Evolutionary conservation across 2,113 vertebrate genomes (phyloP), one percentile per base, ranked within the genome.

Genomic region (Australoheros scitulus): DNA sequence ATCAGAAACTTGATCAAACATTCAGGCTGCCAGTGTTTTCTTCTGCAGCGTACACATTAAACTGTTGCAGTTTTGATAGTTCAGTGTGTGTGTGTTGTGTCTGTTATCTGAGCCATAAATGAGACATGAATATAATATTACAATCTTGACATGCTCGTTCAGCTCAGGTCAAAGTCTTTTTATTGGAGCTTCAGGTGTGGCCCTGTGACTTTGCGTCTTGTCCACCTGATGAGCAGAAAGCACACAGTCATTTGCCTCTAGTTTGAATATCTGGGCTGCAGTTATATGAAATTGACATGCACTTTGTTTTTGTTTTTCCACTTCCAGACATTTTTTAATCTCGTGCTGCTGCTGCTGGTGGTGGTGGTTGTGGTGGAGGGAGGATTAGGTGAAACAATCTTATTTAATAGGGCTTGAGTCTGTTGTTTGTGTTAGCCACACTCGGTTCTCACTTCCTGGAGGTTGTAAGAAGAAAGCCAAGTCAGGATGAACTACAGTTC

Each of bases 131-230:
- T 26, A 38, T 22, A 4, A 17, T 20, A 52, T 20, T 68, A 1
- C 41, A 50, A 32, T 70, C 65, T 52, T 41, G 41, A 26, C 60
- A 26, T 63, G 29, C 38, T 86, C 34, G 0, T 4, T 68, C n/a
- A 7, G 64, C 79, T 81, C 75, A 17, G 93, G 80, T 92, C 89
- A 93, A 92, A 94, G 92, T 93, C 91, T 94, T 76, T 18, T 92
- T 87, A 55, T 92, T 85, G 81, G 26, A 72, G 68, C 47, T 52
- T 77, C 3, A 84, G 83, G 92, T 91, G 93, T 84, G 88, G 86
- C 84, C 79, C 58, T 32, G 22, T 77, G 83, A 88, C 56, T 86
- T 70, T 76, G 43, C 78, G 18, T 79, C 29, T 17, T 7, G 64
- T 83, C 29, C 84, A 83, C 76, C 86, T 72, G 80, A 20, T 83